A percentile compares a stretch with the other conserved stretches of the same genome.
Evolutionary conservation across 2,113 vertebrate species (phyloP).

Genomic region (Neogale vison): DNA sequence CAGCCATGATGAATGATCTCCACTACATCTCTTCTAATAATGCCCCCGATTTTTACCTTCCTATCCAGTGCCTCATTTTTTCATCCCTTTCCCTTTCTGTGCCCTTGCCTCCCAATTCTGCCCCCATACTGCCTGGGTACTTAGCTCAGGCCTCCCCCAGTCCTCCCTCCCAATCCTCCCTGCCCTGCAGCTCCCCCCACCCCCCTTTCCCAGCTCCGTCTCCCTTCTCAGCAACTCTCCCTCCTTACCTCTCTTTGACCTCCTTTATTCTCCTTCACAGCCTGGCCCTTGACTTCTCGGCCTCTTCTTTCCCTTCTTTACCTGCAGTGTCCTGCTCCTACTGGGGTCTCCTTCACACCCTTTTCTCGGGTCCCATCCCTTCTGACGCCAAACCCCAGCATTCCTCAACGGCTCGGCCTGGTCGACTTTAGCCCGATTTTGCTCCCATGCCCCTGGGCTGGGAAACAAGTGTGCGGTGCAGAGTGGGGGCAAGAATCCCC

Average conservation of each 20-base stretch:
- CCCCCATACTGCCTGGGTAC: not conserved
- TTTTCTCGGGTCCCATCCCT: slow-evolving; percentile 54
- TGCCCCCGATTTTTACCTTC: slow-evolving; percentile 17
- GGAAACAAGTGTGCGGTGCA: slow-evolving; percentile 31
- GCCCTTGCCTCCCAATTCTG: not conserved
- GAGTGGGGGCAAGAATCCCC: slow-evolving; percentile 51
- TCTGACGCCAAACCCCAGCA: slow-evolving; percentile 49
- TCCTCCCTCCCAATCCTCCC: slow-evolving; percentile 38
- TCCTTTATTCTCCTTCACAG: slow-evolving; percentile 58
- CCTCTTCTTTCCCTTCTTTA: slow-evolving; percentile 55
- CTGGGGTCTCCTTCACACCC: slow-evolving; percentile 48
- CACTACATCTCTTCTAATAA: slow-evolving; percentile 7
- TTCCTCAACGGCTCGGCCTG: slow-evolving; percentile 65
- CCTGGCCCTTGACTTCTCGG: slow-evolving; percentile 52
- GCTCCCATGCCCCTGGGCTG: not conserved
- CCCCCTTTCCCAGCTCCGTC: not conserved
- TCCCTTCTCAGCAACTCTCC: slow-evolving; percentile 34
- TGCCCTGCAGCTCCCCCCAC: not conserved
- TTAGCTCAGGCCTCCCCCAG: not conserved
- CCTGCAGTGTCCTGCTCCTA: slow-evolving; percentile 34
- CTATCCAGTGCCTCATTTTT: not conserved
- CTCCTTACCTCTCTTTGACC: slow-evolving; percentile 63
- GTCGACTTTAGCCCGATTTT: slow-evolving; percentile 43
- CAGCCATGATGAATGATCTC: slow-evolving; percentile 35
- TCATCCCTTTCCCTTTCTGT: not conserved